phyloP scores from a whole-genome alignment of 2,888 invertebrate species.

The Apoda limacodes region DNA sequence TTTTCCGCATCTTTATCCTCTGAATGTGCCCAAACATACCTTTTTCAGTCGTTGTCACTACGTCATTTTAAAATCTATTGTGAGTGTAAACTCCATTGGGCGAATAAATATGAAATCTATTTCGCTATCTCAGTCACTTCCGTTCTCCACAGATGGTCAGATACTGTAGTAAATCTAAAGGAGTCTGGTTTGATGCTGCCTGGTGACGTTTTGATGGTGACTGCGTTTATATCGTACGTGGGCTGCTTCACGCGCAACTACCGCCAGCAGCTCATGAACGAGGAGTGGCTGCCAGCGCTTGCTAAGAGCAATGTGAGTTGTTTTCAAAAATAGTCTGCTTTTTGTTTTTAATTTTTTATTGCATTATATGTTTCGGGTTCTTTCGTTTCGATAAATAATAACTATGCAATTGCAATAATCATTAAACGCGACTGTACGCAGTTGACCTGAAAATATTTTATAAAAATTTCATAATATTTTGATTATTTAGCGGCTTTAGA shows the following conservation, averaged over 20 bases:
- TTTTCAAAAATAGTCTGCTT: too few species aligned
- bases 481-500: too few species aligned
- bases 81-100: neutral
- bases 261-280: constrained; percentile 80
- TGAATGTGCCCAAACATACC: neutral
- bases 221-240: constrained; percentile 95
- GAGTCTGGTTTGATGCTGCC: constrained; percentile 82
- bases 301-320: constrained; percentile 69
- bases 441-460: too few species aligned
- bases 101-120: too few species aligned
- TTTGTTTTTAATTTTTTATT: too few species aligned
- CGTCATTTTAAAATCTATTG: neutral
- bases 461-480: too few species aligned
- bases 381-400: too few species aligned
- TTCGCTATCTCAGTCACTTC: too few species aligned
- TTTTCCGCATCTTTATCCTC: too few species aligned
- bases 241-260: constrained; percentile 93
- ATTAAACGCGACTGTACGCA: too few species aligned
- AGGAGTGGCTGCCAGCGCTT: constrained; percentile 86
- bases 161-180: constrained; percentile 70
- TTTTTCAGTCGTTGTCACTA: neutral
- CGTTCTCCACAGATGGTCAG: constrained; percentile 64
- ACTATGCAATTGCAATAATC: too few species aligned
- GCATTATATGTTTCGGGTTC: too few species aligned
- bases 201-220: constrained; percentile 89